Base-by-base conservation (phyloP, 2,113 vertebrate species). In the Todiramphus chloris region DNA sequence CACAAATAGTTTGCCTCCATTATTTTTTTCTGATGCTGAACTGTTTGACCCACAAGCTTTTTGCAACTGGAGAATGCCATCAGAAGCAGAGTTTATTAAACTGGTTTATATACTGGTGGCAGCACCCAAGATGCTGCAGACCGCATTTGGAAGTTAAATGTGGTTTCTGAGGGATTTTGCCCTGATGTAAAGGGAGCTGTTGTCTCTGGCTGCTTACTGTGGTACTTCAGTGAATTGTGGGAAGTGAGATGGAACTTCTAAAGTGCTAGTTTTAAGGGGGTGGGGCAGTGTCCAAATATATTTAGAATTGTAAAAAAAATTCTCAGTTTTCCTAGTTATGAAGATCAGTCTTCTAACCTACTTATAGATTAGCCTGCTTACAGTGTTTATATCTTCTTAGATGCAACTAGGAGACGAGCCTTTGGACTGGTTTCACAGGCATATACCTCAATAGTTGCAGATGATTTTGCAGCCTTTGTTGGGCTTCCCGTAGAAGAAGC, bases 401-500 rank as follows among this genome's bases (percentile, higher is more conserved):
- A 99, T 95, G 98, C 98, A 7, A 99, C 99, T 0, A 97, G 99
- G 82, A 98, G 98, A 59, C 96, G 99, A 48, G 99, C 99, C 4
- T 99, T 99, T 67, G 96, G 98, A 17, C 97, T 99, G 48, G 99
- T 99, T 88, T 99, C 99, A 15, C 99, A 99, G 97, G 99, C 99
- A 0, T 99, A 99, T 93, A 99, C 99, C 30, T 99, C 99, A 37
- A 99, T 99, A 94, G 94, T 98, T 10, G 99, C 98, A 1, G 99
- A 99, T 2, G 99, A 99, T 66, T 99, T 99, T 10, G 99, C 99
- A 10, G 98, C 99, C 37, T 99, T 99, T 62, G 99, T 99, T 0
- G 99, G 99, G 27, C 99, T 99, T 95, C 98, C 99, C 11, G 99
- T 99, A 60, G 99, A 99, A 86, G 99, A 99, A 72, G 99, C 99